Conservation (phyloP, 53 echinoderm and acorn worm species). For the Patiria pectinifera region DNA sequence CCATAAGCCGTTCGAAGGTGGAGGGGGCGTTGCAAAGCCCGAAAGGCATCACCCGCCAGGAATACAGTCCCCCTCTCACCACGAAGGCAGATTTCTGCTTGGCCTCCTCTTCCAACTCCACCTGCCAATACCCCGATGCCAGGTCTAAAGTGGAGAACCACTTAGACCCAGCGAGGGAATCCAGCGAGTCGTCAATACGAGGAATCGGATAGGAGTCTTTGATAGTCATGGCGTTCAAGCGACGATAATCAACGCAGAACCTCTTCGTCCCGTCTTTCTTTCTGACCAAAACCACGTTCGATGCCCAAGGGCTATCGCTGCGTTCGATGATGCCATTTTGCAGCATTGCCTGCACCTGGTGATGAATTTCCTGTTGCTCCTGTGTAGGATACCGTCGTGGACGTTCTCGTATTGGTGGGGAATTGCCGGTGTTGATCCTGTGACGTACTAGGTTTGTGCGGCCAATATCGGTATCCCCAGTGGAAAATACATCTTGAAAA, state of each 20-base stretch:
- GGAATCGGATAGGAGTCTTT: slow-evolving; percentile 54
- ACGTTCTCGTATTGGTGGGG: slow-evolving; percentile 21
- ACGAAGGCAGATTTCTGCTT: slow-evolving; percentile 44
- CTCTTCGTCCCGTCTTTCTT: slow-evolving; percentile 28
- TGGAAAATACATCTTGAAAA: slow-evolving; percentile 5
- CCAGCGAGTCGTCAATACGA: slow-evolving; percentile 32
- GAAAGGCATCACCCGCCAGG: slow-evolving; percentile 57
- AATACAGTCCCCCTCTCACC: slow-evolving; percentile 35
- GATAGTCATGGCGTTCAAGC: slow-evolving; percentile 11
- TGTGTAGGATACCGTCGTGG: slow-evolving; percentile 34
- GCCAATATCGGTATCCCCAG: neutral
- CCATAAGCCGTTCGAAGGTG: slow-evolving; percentile 57
- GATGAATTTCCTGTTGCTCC: slow-evolving; percentile 55
- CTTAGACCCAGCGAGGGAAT: slow-evolving; percentile 20
- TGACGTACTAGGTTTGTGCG: neutral
- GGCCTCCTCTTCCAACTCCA: slow-evolving; percentile 29
- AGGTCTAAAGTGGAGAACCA: too few relatives aligned
- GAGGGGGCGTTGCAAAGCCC: slow-evolving; percentile 48
- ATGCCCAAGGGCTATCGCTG: neutral
- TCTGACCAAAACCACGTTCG: too few relatives aligned
- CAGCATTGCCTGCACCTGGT: slow-evolving; percentile 41
- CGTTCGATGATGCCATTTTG: slow-evolving; percentile 33
- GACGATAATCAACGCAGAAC: slow-evolving; percentile 36
- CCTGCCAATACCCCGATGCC: slow-evolving; percentile 44
- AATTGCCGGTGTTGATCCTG: neutral